Percentiles rank a stretch among this genome's conserved stretches.
These are phyloP conservation scores for Terrapene triunguis DNA, from an alignment of 2,113 vertebrate species.

Conservation along the genomic window DNA sequence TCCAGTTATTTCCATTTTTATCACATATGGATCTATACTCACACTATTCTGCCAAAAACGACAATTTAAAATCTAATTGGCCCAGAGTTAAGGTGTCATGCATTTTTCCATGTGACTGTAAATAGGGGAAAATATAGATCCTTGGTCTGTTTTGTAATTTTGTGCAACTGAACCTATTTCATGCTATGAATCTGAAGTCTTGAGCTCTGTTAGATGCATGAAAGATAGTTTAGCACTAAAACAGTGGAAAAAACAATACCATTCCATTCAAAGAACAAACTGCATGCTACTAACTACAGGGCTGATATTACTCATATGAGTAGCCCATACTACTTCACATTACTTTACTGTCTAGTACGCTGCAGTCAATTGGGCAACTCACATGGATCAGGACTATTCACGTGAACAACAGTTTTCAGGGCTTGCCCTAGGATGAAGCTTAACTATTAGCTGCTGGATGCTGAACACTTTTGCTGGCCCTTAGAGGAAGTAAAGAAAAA, in stretches of 20 bases:
- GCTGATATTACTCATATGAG: neutral
- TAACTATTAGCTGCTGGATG: neutral
- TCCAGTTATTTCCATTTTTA: conserved; percentile 35
- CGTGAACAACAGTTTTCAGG: neutral
- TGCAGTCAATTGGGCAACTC: neutral
- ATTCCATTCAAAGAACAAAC: fast-evolving
- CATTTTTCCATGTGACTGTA: fast-evolving
- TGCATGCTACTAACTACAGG: fast-evolving
- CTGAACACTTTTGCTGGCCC: neutral
- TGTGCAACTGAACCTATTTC: fast-evolving
- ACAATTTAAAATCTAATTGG: neutral
- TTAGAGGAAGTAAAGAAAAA: neutral
- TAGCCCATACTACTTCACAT: neutral
- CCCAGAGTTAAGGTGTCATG: fast-evolving
- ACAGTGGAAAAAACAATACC: neutral
- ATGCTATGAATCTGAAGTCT: fast-evolving
- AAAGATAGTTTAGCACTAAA: neutral
- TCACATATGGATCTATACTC: neutral
- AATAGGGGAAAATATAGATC: neutral
- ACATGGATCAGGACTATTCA: neutral
- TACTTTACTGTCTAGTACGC: neutral
- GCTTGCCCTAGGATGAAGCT: neutral
- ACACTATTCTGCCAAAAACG: neutral
- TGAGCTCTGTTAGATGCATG: neutral
- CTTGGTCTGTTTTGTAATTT: neutral